Evolutionary conservation across 2,888 invertebrate genomes (phyloP).

Genomic region (Athripsodes cinereus): DNA sequence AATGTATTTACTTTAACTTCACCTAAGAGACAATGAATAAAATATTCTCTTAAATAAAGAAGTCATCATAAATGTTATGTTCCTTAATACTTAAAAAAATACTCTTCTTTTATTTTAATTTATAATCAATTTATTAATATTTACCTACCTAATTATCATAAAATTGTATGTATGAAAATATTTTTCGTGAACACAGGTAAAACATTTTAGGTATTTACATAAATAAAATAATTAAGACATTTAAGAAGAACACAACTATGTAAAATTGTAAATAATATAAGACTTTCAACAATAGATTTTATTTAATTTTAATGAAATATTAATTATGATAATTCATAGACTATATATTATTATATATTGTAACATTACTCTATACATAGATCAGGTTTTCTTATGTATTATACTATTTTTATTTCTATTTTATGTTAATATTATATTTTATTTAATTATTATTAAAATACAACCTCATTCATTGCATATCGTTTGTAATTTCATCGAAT

Average conservation of each 20-base stretch:
- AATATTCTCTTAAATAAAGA: too few species aligned
- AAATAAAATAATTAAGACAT: not conserved
- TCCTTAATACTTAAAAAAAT: slow-evolving; percentile 1
- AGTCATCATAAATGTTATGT: not conserved
- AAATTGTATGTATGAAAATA: not conserved
- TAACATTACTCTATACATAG: too few species aligned
- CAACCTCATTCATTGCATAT: slow-evolving; percentile 37
- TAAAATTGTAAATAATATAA: slow-evolving; percentile 6
- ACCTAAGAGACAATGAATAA: too few species aligned
- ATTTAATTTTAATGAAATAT: slow-evolving; percentile 12
- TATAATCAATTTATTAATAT: not conserved
- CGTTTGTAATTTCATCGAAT: slow-evolving; percentile 61
- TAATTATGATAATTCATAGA: not conserved
- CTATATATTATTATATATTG: too few species aligned
- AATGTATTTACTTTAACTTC: too few species aligned
- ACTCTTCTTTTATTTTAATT: not conserved
- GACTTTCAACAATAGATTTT: slow-evolving; percentile 26
- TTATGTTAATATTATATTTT: slow-evolving; percentile 31
- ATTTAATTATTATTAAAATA: slow-evolving; percentile 35
- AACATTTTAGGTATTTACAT: not conserved
- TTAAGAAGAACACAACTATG: not conserved
- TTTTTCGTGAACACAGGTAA: not conserved
- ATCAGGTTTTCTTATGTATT: not conserved
- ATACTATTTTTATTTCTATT: slow-evolving; percentile 3
- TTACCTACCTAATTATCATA: not conserved